Percentiles rank a stretch among this genome's conserved stretches.
These are phyloP conservation scores for Propithecus deckenii DNA, from an alignment of 2,797 vertebrate species.

Conservation along the genomic window DNA sequence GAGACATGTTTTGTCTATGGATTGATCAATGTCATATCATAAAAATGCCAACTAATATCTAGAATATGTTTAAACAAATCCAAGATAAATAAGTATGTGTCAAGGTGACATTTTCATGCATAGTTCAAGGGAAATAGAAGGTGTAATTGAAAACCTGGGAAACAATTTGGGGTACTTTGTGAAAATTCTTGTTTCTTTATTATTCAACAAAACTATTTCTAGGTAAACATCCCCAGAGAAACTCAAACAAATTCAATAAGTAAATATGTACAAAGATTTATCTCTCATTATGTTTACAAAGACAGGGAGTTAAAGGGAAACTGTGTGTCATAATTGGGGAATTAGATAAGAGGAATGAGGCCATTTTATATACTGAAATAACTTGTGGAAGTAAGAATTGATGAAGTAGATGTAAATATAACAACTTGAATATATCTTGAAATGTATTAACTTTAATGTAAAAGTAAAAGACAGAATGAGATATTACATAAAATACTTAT, in stretches of 20 bases:
- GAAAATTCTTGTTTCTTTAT: background rate
- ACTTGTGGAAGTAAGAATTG: background rate
- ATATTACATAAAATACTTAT: background rate
- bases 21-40: background rate
- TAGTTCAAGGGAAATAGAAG: background rate
- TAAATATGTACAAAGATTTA: background rate
- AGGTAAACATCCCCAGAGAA: background rate
- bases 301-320: background rate
- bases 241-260: background rate
- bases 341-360: background rate
- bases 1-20: background rate
- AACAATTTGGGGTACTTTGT: background rate
- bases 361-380: background rate
- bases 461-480: background rate
- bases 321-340: background rate
- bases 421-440: background rate
- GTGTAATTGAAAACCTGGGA: background rate
- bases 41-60: background rate
- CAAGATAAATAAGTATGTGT: background rate
- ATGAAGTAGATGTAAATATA: background rate
- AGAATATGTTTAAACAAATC: background rate
- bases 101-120: background rate
- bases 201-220: background rate
- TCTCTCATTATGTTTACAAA: background rate
- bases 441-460: background rate